Evolutionary conservation across 1,140 invertebrate genomes (phyloP).

Genomic region (Bradysia coprophila): DNA sequence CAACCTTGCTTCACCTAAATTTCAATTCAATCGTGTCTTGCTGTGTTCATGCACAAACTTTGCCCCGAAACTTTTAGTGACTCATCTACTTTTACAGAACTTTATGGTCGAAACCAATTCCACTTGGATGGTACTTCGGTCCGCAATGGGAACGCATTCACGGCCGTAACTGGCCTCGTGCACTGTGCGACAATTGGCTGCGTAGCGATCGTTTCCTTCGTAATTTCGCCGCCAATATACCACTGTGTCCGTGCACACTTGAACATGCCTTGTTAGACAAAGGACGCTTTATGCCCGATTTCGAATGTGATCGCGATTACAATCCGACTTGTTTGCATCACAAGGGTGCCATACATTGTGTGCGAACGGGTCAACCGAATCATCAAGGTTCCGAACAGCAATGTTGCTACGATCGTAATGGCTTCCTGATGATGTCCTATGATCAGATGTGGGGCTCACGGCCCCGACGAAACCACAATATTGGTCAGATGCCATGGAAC

Average conservation of each 20-base stretch:
- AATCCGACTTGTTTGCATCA: slow-evolving; percentile 83
- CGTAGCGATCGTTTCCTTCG: slow-evolving; percentile 60
- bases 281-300: slow-evolving; percentile 80
- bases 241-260: slow-evolving; percentile 80
- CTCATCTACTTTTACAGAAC: slow-evolving; percentile 36
- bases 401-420: slow-evolving; percentile 88
- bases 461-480: slow-evolving; percentile 71
- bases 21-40: too few relatives aligned
- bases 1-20: too few relatives aligned
- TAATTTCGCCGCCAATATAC: slow-evolving; percentile 71
- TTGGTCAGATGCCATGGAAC: slow-evolving; percentile 79
- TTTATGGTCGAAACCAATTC: slow-evolving; percentile 80
- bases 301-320: slow-evolving; percentile 77
- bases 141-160: slow-evolving; percentile 66
- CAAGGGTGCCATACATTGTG: slow-evolving; percentile 75
- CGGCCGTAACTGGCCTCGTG: slow-evolving; percentile 58
- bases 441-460: slow-evolving; percentile 90
- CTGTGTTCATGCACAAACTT: too few relatives aligned
- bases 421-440: slow-evolving; percentile 79
- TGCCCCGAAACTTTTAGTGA: too few relatives aligned
- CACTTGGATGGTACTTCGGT: slow-evolving; percentile 80
- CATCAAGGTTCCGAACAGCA: slow-evolving; percentile 84
- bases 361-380: slow-evolving; percentile 75
- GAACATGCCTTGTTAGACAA: slow-evolving; percentile 81
- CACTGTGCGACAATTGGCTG: slow-evolving; percentile 75